Evolutionary conservation across 2,113 vertebrate genomes (phyloP), one percentile per base, ranked within the genome.

Genomic region (Probosciger aterrimus): DNA sequence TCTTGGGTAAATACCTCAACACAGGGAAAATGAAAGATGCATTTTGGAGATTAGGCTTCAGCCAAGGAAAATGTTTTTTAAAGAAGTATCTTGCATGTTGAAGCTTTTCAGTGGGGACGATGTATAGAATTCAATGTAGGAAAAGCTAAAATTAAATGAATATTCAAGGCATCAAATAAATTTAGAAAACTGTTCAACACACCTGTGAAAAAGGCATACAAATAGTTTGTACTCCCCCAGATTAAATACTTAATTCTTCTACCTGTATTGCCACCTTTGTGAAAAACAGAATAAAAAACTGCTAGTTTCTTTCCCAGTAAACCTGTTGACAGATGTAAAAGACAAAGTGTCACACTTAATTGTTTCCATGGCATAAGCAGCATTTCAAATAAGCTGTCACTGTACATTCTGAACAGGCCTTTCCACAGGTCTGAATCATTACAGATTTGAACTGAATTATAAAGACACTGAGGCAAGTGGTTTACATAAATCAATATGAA

Each of bases 301-400:
- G n/a, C 39, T 41, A n/a, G 22, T 92, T 88, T 71, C 62, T 73
- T 92, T 67, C 62, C 57, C 39, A 67, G 55, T 73, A 71, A 92
- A 75, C 76, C 47, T 95, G 68, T 92, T 93, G 87, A 82, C 57
- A 93, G 76, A 69, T 68, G 87, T 88, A 86, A 93, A 92, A 95
- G 77, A 88, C 46, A 82, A 95, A 97, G 79, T 76, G 78, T 94
- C 69, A 81, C 18, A 44, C 71, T 82, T 93, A 81, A 87, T 92
- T 94, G 69, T 96, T 97, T 95, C 82, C 76, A 92, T 78, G 86
- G 30, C 67, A 95, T 81, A 52, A 95, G 75, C 87, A 90, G 43
- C 82, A 92, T 96, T 95, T 96, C 69, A 80, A 74, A 75, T 47
- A 91, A 77, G 43, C 69, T 96, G 91, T 93, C 74, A 92, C 31